phyloP scores from a whole-genome alignment of 2,797 vertebrate species.

The Gymnothorax javanicus region DNA sequence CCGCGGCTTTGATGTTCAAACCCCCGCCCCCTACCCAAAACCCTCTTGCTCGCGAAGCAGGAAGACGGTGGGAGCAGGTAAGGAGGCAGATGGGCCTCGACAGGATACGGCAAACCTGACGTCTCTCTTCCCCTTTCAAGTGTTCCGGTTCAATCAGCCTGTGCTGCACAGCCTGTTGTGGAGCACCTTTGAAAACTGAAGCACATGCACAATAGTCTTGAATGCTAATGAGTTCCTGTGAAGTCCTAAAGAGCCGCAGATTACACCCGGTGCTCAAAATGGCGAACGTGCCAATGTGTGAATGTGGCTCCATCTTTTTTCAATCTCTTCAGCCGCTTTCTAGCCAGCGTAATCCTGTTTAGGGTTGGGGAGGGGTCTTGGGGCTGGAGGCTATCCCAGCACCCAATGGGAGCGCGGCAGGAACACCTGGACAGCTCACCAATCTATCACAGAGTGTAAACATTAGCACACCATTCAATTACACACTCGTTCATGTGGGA shows the following conservation, averaged over 20 bases:
- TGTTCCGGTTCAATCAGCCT: conserved; percentile 81
- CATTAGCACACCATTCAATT: too few species aligned
- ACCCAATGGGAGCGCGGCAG: too few species aligned
- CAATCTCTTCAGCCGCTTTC: too few species aligned
- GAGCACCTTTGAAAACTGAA: conserved; percentile 81
- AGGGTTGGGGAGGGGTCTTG: too few species aligned
- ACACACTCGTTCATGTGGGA: too few species aligned
- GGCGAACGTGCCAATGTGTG: conserved; percentile 43
- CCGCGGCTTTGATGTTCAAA: conserved; percentile 79
- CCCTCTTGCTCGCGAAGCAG: conserved; percentile 68
- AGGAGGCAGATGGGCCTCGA: conserved; percentile 80
- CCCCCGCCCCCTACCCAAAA: conserved; percentile 47
- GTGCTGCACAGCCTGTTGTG: conserved; percentile 79
- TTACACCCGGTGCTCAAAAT: conserved; percentile 60
- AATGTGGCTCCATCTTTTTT: conserved; percentile 44
- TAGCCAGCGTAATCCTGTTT: too few species aligned
- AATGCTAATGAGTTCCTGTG: conserved; percentile 83
- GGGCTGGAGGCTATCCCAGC: too few species aligned
- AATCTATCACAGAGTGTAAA: too few species aligned
- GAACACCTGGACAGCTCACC: too few species aligned
- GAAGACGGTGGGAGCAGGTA: conserved; percentile 68
- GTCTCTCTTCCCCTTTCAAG: conserved; percentile 82
- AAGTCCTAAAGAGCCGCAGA: conserved; percentile 77
- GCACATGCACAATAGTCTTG: conserved; percentile 80
- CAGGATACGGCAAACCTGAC: conserved; percentile 79